Base-by-base conservation (phyloP, 2,797 vertebrate species). In the Hippocampus kuda region DNA sequence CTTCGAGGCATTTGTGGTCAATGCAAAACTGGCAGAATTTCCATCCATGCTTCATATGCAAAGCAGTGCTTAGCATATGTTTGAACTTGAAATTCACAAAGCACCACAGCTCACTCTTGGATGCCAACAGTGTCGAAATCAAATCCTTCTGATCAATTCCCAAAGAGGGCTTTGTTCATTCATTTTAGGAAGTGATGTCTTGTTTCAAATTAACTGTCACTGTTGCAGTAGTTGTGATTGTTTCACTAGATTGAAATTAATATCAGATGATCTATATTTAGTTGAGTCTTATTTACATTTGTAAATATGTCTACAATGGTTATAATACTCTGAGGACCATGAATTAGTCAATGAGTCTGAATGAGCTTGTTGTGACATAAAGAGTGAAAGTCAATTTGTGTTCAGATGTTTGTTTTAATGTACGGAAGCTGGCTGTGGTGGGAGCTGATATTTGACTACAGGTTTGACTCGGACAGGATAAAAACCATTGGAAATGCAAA, bases 21-120 rank as follows among this genome's bases (percentile, higher is more conserved):
- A 91, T 89, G 89, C 86, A 89, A 91, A 91, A 67, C 75, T 75
- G 77, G 49, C 68, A 68, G 65, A 68, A 89, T 91, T 91, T 91
- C 81, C 84, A 83, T 89, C 78, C 85, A 86, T 80, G 80, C 82
- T 71, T 81, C 76, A 70, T 69, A 92, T 89, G 88, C 87, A 92
- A 92, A 91, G 68, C 18, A 42, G 41, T 78, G 83, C 78, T 66
- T 77, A 63, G 67, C 64, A 66, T 73, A 77, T 44, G 71, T 72
- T 70, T 77, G 71, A 72, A 75, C 63, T 61, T 62, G 70, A 71
- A 77, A 69, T 11, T 26, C 66, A 71, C 62, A 74, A 81, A 77
- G 54, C 49, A 1, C 68, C 69, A 68, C 64, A 68, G 69, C 51
- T 77, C 68, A 54, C 13, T 38, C 34, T 5, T 6, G 65, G 34